Base-by-base conservation (phyloP, 2,113 vertebrate genomes). In the Nycticebus coucang region DNA sequence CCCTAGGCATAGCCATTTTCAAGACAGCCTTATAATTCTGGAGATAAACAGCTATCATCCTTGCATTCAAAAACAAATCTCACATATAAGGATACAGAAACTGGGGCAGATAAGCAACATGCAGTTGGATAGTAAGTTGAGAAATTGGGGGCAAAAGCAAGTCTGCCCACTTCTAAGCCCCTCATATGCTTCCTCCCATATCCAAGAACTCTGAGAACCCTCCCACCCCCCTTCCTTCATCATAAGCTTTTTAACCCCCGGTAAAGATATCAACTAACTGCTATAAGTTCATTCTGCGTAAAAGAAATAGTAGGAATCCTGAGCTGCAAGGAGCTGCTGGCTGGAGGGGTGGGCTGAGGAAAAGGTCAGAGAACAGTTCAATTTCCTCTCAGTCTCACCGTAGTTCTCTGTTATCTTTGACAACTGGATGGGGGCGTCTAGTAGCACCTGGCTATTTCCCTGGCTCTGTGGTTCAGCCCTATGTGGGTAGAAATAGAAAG, bases 401-500 rank as follows among this genome's bases (percentile, higher is more conserved):
- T 98, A 98, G 30, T 98, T 98, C 3, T 99, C 98, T 0, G 99
- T 98, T 96, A 99, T 99, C 98, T 99, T 99, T 35, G 99, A 99
- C 50, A 99, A 98, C 98, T 99, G 99, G 84, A 99, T 99, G 0
- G 99, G 99, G 74, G 99, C 96, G 22, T 99, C 99, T 97, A 99
- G 97, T 83, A 99, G 92, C 93, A 99, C 97, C 98, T 99, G 99
- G 95, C 95, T 98, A 97, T 98, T 97, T 86, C 97, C 97, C 90
- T 98, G 98, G 60, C 97, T 98, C 84, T 97, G 98, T 41, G 97
- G 98, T n/a, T 98, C 98, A 1, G 98, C 97, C 96, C 98, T 98
- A 69, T 1, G 66, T 35, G 14, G 30, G 57, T 7, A 71, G 50
- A 45, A 35, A 89, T 1, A 86, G 57, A 96, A 79, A 64, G n/a